Conservation (phyloP, 2,797 vertebrate species). For the Pteronotus mesoamericanus region DNA sequence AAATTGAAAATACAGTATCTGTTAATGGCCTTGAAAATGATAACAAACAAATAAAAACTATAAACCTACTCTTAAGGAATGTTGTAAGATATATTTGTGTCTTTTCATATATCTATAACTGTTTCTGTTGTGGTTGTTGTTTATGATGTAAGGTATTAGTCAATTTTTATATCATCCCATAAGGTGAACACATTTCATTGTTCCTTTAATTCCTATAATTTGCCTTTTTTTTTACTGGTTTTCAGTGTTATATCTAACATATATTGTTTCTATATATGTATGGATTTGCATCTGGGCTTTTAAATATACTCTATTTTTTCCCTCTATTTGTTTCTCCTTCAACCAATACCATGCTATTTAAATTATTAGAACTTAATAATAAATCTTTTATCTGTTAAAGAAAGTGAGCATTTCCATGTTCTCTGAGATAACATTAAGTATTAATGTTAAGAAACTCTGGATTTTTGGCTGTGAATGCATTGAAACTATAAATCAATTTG, state of each 20-base stretch:
- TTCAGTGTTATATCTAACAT: neutral
- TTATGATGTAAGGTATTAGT: neutral
- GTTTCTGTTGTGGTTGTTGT: neutral
- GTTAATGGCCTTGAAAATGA: neutral
- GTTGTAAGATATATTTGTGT: neutral
- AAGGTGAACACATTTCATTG: neutral
- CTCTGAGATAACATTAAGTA: no score
- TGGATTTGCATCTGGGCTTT: neutral
- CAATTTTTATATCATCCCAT: neutral
- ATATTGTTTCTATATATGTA: neutral
- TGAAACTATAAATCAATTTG: neutral
- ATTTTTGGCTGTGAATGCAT: neutral
- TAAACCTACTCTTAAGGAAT: neutral
- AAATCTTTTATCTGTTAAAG: neutral
- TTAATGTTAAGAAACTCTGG: neutral
- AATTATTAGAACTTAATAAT: no score
- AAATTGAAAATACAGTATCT: neutral
- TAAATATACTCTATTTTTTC: neutral
- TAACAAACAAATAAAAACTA: neutral
- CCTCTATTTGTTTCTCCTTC: neutral
- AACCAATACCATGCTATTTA: neutral
- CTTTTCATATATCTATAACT: neutral
- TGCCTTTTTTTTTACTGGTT: neutral
- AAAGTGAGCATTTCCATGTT: neutral
- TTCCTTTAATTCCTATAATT: neutral